phyloP scores from a whole-genome alignment of 2,888 invertebrate species.

The Trisateles emortualis region DNA sequence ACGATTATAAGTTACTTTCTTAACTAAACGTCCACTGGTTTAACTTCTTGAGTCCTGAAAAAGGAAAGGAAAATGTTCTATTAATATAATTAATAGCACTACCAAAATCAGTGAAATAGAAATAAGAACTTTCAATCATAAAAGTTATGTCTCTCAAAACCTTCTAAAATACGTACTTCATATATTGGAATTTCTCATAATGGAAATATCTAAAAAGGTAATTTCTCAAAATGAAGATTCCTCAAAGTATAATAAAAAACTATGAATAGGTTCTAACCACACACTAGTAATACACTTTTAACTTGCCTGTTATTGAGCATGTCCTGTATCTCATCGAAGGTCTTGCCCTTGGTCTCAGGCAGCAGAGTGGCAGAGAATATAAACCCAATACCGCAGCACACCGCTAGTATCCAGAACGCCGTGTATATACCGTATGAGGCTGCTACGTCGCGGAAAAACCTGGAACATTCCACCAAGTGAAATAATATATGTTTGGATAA shows the following conservation, averaged over 20 bases:
- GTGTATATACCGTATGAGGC: constrained; percentile 88
- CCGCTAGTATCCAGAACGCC: constrained; percentile 88
- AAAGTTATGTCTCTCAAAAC: too few species aligned
- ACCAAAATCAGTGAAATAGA: too few species aligned
- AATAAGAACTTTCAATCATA: too few species aligned
- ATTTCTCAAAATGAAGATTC: too few species aligned
- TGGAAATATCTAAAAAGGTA: too few species aligned
- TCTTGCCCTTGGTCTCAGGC: constrained; percentile 91
- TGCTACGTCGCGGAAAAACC: constrained; percentile 85
- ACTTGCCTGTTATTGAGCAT: constrained; percentile 83
- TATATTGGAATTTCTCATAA: too few species aligned
- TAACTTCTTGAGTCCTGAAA: constrained; percentile 61
- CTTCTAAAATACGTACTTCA: too few species aligned
- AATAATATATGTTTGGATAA: background rate
- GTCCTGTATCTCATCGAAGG: constrained; percentile 90
- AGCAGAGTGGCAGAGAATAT: constrained; percentile 87
- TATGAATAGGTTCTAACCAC: too few species aligned
- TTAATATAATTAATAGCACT: too few species aligned
- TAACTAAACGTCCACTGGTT: constrained; percentile 57
- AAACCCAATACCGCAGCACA: constrained; percentile 88
- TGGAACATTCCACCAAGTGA: constrained; percentile 50
- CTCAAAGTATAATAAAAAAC: too few species aligned
- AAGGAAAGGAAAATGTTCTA: too few species aligned
- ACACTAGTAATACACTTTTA: too few species aligned
- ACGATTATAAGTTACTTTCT: constrained; percentile 3